Conservation (phyloP, 2,113 vertebrate genomes). For the Thamnaconus septentrionalis region DNA sequence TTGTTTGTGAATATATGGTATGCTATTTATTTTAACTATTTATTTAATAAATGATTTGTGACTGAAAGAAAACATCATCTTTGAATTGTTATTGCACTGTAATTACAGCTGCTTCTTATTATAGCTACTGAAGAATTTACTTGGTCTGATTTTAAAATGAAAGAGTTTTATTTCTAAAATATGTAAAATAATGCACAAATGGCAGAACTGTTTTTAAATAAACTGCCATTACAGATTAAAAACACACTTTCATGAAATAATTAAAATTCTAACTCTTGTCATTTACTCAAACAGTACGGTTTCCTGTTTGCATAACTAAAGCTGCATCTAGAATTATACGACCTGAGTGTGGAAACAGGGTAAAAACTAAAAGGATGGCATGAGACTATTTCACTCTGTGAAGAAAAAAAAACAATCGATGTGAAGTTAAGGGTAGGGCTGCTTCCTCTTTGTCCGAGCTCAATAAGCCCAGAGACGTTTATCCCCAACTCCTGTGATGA, state of each 20-base stretch:
- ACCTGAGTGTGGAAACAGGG: too few relatives aligned
- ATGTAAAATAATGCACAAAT: too few relatives aligned
- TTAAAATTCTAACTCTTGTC: not conserved
- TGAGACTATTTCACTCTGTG: not conserved
- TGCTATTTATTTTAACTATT: conserved; percentile 80
- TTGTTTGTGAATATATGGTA: conserved; percentile 76
- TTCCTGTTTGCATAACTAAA: too few relatives aligned
- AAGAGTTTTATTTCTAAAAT: too few relatives aligned
- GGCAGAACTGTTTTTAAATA: too few relatives aligned
- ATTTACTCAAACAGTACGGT: too few relatives aligned
- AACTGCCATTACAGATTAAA: not conserved
- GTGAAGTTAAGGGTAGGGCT: conserved; percentile 29
- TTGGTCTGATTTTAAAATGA: too few relatives aligned
- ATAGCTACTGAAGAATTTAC: too few relatives aligned
- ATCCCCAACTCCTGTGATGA: conserved; percentile 45
- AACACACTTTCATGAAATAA: not conserved
- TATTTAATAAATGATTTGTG: conserved; percentile 73
- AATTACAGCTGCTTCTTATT: too few relatives aligned
- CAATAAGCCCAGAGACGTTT: conserved; percentile 42
- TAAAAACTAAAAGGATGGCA: not conserved
- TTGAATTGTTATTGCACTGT: not conserved
- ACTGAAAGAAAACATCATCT: conserved; percentile 24
- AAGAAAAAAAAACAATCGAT: not conserved
- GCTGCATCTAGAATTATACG: too few relatives aligned
- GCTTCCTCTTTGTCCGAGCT: conserved; percentile 42